Evolutionary conservation across 64 coral and sea anemone species (phyloP).

Genomic region (Stichodactyla helianthus): DNA sequence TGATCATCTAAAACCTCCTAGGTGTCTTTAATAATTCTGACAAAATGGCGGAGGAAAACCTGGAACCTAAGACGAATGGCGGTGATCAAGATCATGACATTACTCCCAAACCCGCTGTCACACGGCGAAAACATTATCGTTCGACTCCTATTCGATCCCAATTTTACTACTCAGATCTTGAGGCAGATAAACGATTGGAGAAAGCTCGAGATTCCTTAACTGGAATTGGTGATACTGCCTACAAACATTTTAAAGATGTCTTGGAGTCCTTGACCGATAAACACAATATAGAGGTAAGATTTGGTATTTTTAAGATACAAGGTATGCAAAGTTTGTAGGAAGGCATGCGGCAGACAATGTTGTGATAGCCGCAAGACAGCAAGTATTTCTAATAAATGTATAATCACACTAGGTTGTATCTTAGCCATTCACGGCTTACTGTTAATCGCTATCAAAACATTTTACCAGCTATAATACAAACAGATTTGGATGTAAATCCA

Average conservation of each 20-base stretch:
- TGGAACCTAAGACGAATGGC: slow-evolving; percentile 8
- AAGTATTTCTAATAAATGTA: neutral
- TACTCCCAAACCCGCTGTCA: neutral
- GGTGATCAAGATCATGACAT: neutral
- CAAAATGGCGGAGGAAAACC: slow-evolving; percentile 11
- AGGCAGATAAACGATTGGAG: neutral
- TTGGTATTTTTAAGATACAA: neutral
- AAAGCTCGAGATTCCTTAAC: slow-evolving; percentile 6
- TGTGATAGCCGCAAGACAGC: neutral
- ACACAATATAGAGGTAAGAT: slow-evolving; percentile 20
- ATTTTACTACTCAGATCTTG: slow-evolving; percentile 17
- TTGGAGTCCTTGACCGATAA: slow-evolving; percentile 23
- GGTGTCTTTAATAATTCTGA: neutral
- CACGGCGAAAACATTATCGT: neutral
- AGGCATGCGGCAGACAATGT: neutral
- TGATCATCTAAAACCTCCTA: neutral
- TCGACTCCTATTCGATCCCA: neutral
- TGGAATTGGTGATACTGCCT: slow-evolving; percentile 20
- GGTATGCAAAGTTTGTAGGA: neutral
- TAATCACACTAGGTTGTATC: neutral
- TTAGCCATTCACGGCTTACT: slow-evolving; percentile 5
- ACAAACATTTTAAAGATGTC: slow-evolving; percentile 17
- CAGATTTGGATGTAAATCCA: neutral
- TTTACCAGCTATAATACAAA: neutral
- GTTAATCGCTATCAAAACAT: slow-evolving; percentile 5